Evolutionary conservation across 2,888 invertebrate species (phyloP).

Genomic region (Colostygia pectinataria): DNA sequence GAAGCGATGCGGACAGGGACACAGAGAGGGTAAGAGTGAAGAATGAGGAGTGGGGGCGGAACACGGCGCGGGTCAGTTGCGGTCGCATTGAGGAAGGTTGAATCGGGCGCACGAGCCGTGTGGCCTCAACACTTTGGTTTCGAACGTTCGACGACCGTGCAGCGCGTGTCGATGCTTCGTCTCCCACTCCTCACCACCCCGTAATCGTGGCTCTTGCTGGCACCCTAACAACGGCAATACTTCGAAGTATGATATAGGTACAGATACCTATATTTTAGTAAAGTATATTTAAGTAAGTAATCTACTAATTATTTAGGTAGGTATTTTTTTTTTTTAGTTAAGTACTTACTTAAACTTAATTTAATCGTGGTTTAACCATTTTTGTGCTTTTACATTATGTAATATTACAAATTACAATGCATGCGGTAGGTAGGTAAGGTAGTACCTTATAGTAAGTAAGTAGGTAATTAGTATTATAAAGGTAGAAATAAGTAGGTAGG

Average conservation of each 20-base stretch:
- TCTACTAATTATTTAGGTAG: too few relatives aligned
- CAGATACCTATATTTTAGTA: not conserved
- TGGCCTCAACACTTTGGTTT: constrained; percentile 71
- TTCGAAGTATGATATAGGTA: constrained; percentile 1
- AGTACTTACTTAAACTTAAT: too few relatives aligned
- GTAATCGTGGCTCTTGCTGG: constrained; percentile 45
- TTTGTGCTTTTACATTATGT: too few relatives aligned
- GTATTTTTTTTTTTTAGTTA: too few relatives aligned
- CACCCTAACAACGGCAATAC: constrained; percentile 41
- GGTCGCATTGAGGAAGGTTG: constrained; percentile 83
- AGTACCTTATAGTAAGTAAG: too few relatives aligned
- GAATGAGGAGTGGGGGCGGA: constrained; percentile 29
- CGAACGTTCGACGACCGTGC: constrained; percentile 79
- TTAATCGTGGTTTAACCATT: too few relatives aligned
- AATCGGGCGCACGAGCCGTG: constrained; percentile 79
- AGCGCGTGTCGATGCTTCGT: constrained; percentile 80
- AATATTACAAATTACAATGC: too few relatives aligned
- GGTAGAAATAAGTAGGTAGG: too few relatives aligned
- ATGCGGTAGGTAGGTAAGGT: too few relatives aligned
- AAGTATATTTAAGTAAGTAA: too few relatives aligned
- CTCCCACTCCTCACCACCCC: constrained; percentile 51
- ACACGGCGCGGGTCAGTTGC: constrained; percentile 75
- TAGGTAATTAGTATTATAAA: too few relatives aligned
- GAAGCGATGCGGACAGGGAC: constrained; percentile 31
- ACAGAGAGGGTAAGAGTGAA: constrained; percentile 30